These are phyloP conservation scores for Galerucella nymphaeae DNA, from an alignment of 2,888 invertebrate species.

Conservation along the genomic window DNA sequence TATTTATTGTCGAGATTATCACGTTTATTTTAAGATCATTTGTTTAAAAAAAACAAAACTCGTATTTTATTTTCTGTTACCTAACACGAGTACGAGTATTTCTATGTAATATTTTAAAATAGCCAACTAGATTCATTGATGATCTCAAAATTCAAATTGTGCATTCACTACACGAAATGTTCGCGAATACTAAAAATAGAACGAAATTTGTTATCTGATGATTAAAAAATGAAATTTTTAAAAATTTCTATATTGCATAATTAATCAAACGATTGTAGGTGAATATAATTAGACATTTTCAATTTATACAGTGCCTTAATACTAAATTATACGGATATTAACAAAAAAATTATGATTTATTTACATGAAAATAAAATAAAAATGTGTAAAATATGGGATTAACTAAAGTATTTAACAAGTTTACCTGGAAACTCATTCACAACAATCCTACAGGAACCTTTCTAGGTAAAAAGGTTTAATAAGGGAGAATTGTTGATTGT, in stretches of 20 bases:
- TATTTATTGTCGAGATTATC: not conserved
- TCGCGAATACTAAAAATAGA: not conserved
- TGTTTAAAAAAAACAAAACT: not conserved
- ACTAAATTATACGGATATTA: too few species aligned
- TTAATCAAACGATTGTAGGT: too few species aligned
- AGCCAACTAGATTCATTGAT: not conserved
- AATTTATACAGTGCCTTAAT: too few species aligned
- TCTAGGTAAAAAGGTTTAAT: too few species aligned
- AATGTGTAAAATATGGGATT: too few species aligned
- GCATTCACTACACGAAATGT: not conserved
- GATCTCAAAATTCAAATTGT: not conserved
- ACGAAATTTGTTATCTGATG: not conserved
- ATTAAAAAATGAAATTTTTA: not conserved
- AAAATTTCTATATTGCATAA: not conserved
- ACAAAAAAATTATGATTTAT: too few species aligned
- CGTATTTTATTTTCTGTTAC: not conserved
- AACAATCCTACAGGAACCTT: too few species aligned
- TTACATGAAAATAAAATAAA: too few species aligned
- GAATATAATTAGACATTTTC: too few species aligned
- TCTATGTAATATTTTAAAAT: conserved; percentile 10
- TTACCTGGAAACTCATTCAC: too few species aligned
- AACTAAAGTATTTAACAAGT: too few species aligned
- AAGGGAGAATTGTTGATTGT: too few species aligned
- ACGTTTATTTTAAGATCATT: conserved; percentile 1
- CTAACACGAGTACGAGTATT: not conserved